phyloP scores from a whole-genome alignment of 2,113 vertebrate genomes.

The Aspidoscelis tigris region DNA sequence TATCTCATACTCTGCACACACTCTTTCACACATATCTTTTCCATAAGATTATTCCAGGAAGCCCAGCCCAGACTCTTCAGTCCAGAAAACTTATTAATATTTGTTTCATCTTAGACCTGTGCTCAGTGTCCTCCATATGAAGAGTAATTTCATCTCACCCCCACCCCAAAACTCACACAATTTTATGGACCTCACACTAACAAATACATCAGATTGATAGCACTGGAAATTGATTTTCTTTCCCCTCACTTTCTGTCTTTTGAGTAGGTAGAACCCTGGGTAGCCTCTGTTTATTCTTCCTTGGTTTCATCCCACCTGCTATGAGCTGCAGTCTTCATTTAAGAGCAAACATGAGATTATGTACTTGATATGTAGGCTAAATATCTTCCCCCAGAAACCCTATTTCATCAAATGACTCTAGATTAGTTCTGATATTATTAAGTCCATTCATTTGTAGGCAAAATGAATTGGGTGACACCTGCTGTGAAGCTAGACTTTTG shows the following conservation, averaged over 20 bases:
- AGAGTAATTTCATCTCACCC: slow-evolving; percentile 1
- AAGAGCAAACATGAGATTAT: not conserved
- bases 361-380: not conserved
- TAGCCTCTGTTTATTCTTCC: not conserved
- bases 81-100: not conserved
- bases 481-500: slow-evolving; percentile 1
- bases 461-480: not conserved
- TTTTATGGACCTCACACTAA: not conserved
- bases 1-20: not conserved
- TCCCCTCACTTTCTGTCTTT: not conserved
- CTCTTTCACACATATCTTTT: not conserved
- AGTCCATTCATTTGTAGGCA: not conserved
- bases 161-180: no score
- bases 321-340: not conserved
- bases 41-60: not conserved
- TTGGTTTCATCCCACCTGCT: not conserved
- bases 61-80: not conserved
- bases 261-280: not conserved
- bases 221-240: not conserved
- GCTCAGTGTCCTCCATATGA: slow-evolving; percentile 26
- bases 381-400: not conserved
- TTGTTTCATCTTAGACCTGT: not conserved
- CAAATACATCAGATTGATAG: slow-evolving; percentile 18
- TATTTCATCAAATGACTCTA: not conserved
- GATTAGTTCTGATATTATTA: slow-evolving; percentile 27